Conservation (phyloP, 2,797 vertebrate species). For the Anguilla megastoma region DNA sequence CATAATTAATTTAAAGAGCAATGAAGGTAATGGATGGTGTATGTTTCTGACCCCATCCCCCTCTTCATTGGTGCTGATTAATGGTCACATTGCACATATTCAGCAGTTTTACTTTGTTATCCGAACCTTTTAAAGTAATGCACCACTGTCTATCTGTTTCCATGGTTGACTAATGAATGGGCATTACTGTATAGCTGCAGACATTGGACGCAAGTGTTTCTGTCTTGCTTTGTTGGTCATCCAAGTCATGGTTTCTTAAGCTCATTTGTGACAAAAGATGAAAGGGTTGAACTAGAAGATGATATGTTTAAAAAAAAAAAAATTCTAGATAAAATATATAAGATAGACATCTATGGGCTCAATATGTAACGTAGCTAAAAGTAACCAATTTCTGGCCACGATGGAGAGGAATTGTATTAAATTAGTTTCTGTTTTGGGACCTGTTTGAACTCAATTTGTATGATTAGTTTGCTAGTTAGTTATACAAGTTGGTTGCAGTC, state of each 20-base stretch:
- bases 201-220: neutral
- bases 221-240: neutral
- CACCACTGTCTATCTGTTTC: neutral
- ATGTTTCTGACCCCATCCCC: neutral
- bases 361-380: neutral
- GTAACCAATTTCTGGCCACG: neutral
- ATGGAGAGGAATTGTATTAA: neutral
- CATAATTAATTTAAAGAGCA: neutral
- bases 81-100: neutral
- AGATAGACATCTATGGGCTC: neutral
- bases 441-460: neutral
- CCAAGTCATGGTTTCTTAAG: neutral
- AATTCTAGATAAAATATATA: neutral
- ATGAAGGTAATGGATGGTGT: neutral
- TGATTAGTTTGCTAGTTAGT: neutral
- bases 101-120: neutral
- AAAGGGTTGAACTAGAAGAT: neutral
- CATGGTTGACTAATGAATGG: neutral
- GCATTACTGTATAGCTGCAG: neutral
- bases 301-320: neutral
- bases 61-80: neutral
- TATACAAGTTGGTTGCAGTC: neutral
- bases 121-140: slow-evolving; percentile 7
- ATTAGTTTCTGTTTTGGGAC: neutral
- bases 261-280: neutral